A percentile compares a stretch with the other conserved stretches of the same genome.
phyloP scores from a whole-genome alignment of 2,888 invertebrate genomes.

The Torymus aiolomorphi region DNA sequence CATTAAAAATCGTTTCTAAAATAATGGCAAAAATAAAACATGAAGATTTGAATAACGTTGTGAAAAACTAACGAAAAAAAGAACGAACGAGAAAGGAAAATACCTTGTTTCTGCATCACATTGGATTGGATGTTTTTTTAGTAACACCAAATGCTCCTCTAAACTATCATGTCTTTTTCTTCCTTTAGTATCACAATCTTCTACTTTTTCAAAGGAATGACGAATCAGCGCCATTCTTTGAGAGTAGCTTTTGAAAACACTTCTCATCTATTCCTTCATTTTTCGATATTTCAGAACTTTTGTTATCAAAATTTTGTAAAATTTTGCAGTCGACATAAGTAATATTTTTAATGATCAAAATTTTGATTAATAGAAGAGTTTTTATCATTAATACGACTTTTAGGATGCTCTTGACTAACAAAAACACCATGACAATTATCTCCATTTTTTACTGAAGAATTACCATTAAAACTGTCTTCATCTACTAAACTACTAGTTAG shows the following conservation, averaged over 20 bases:
- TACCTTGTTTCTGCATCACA: conserved; percentile 55
- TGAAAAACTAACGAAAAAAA: conserved; percentile 18
- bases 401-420: conserved; percentile 45
- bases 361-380: conserved; percentile 56
- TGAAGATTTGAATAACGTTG: conserved; percentile 12
- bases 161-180: conserved; percentile 13
- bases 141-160: conserved; percentile 24
- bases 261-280: conserved; percentile 3
- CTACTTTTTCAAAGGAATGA: conserved; percentile 43
- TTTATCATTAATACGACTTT: conserved; percentile 44
- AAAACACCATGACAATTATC: conserved; percentile 46
- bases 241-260: conserved; percentile 8
- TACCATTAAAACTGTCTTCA: conserved; percentile 67
- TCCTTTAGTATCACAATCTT: conserved; percentile 41
- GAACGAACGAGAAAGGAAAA: conserved; percentile 6
- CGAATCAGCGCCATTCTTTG: conserved; percentile 26
- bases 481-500: conserved; percentile 70
- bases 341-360: too few species aligned
- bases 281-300: neutral
- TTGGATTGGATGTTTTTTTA: conserved; percentile 26
- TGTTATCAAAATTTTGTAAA: conserved; percentile 22
- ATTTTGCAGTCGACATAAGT: too few species aligned
- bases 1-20: too few species aligned
- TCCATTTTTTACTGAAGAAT: conserved; percentile 55
- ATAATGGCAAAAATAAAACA: conserved; percentile 29